Percentiles rank a stretch among this genome's conserved stretches.
phyloP scores from a whole-genome alignment of 1,140 invertebrate species.

The Venustaconcha ellipsiformis region DNA sequence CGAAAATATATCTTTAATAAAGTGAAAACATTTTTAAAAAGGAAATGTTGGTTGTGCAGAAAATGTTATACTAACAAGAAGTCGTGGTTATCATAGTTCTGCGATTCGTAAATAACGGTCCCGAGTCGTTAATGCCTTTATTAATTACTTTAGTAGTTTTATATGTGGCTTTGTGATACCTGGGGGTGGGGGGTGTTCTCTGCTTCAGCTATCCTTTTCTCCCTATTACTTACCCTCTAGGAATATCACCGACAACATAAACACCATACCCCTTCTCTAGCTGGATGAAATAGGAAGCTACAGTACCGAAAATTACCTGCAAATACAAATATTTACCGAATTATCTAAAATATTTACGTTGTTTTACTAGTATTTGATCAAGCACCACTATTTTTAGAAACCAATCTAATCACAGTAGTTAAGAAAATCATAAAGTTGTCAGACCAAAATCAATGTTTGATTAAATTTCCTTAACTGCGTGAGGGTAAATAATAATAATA shows the following conservation, averaged over 20 bases:
- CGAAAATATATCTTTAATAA: no score
- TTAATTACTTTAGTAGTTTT: neutral
- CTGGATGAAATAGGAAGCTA: conserved; percentile 62
- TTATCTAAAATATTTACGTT: neutral
- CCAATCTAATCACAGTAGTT: neutral
- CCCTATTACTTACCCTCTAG: conserved; percentile 63
- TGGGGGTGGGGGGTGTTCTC: neutral
- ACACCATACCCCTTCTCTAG: conserved; percentile 64
- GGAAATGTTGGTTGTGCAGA: no score
- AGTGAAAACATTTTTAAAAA: no score
- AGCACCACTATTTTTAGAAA: neutral
- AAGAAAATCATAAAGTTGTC: neutral
- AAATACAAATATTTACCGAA: conserved; percentile 19
- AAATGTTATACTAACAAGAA: no score
- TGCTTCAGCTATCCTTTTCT: neutral
- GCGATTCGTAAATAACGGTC: no score
- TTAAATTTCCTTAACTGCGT: neutral
- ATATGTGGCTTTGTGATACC: no score
- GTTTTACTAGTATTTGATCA: neutral
- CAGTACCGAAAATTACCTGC: conserved; percentile 67
- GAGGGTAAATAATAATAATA: no score
- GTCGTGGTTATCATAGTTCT: no score
- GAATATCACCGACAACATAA: conserved; percentile 67
- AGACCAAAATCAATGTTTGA: neutral
- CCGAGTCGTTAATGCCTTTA: neutral